Conservation (phyloP, 2,888 invertebrate species). For the Ophioninae sp. region DNA sequence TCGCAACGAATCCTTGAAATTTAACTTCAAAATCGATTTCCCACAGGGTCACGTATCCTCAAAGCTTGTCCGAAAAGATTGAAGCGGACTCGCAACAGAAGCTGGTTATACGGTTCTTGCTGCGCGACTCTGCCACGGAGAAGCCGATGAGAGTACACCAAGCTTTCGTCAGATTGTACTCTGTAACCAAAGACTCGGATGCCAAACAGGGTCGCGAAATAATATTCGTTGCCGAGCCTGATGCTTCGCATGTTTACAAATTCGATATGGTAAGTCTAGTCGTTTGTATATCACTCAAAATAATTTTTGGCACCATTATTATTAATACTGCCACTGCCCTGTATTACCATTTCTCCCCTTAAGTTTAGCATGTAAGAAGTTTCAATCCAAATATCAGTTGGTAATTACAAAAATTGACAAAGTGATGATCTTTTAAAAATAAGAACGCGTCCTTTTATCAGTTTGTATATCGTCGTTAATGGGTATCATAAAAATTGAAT, state of each 20-base stretch:
- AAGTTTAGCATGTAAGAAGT: no score
- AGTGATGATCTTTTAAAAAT: no score
- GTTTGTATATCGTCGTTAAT: not conserved
- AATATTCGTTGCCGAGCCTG: conserved; percentile 96
- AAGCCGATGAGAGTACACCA: conserved; percentile 91
- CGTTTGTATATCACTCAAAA: not conserved
- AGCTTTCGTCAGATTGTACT: conserved; percentile 91
- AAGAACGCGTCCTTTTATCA: no score
- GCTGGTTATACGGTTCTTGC: conserved; percentile 89
- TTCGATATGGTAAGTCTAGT: conserved; percentile 89
- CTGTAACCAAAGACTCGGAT: conserved; percentile 74
- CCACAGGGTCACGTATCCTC: conserved; percentile 87
- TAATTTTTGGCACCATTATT: not conserved
- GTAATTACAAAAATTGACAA: no score
- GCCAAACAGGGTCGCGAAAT: conserved; percentile 89
- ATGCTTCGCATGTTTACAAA: conserved; percentile 89
- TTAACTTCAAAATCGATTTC: conserved; percentile 11
- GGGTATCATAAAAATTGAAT: not conserved
- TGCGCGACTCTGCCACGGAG: conserved; percentile 87
- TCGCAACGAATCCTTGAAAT: not conserved
- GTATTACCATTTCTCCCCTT: no score
- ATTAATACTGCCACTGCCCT: not conserved
- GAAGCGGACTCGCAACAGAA: conserved; percentile 96
- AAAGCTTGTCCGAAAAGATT: conserved; percentile 86
- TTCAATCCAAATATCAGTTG: no score